Conservation (phyloP, 2,113 vertebrate genomes). For the Nannospalax galili region DNA sequence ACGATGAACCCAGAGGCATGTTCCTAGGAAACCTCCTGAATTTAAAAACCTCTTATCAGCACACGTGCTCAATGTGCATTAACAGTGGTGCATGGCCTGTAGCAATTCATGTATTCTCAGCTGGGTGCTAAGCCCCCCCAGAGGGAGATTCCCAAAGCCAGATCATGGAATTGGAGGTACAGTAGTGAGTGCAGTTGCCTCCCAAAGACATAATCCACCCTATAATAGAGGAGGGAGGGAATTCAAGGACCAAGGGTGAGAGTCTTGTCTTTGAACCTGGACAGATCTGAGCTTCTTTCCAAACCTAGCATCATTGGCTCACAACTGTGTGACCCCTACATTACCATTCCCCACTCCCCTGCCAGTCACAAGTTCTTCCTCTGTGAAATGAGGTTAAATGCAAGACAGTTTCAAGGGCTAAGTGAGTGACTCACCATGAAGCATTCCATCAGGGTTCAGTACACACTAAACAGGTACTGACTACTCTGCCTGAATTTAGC, state of each 20-base stretch:
- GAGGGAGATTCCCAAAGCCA: neutral
- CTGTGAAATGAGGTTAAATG: neutral
- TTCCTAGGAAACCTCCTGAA: neutral
- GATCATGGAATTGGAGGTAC: neutral
- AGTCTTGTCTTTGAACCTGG: neutral
- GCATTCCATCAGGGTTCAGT: neutral
- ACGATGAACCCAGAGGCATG: neutral
- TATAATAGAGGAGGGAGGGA: neutral
- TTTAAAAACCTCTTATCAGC: constrained; percentile 1
- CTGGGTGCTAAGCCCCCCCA: rapidly evolving
- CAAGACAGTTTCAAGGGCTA: neutral
- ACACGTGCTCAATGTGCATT: neutral
- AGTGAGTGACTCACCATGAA: neutral
- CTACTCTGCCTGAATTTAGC: neutral
- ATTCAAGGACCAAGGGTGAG: neutral
- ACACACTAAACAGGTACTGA: neutral
- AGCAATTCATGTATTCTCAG: neutral
- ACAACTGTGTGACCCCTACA: neutral
- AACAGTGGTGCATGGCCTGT: neutral
- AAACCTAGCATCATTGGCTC: too few species aligned
- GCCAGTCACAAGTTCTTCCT: neutral
- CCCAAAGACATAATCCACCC: neutral
- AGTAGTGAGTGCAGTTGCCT: neutral
- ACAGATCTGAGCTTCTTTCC: neutral
- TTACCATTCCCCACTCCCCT: neutral